A percentile compares a stretch with the other conserved stretches of the same genome.
Evolutionary conservation across 2,797 vertebrate species (phyloP).

Genomic region (Lophius americanus): DNA sequence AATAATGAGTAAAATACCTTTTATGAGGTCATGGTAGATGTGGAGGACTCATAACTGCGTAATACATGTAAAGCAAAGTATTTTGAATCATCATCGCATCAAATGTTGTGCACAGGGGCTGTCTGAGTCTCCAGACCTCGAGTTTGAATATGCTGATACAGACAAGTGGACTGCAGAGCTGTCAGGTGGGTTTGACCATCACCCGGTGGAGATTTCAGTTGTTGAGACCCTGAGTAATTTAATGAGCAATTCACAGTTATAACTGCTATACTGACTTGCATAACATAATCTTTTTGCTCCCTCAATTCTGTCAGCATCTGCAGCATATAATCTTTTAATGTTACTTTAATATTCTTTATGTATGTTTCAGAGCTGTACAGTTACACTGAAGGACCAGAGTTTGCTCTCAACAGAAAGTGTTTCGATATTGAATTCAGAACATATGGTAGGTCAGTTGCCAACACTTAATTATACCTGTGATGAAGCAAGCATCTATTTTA

Average conservation of each 20-base stretch:
- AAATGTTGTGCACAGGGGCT: slow-evolving; percentile 82
- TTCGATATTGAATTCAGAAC: slow-evolving; percentile 95
- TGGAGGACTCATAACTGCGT: too few relatives aligned
- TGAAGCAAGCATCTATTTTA: not conserved
- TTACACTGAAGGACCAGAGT: slow-evolving; percentile 97
- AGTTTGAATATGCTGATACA: slow-evolving; percentile 95
- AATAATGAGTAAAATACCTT: too few relatives aligned
- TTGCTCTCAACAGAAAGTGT: slow-evolving; percentile 93
- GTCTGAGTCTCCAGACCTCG: slow-evolving; percentile 93
- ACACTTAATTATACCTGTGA: not conserved
- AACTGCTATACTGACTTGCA: too few relatives aligned
- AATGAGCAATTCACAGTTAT: too few relatives aligned
- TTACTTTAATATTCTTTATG: not conserved
- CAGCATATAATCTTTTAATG: not conserved
- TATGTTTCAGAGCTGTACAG: slow-evolving; percentile 91
- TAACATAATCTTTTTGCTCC: not conserved
- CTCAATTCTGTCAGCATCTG: not conserved
- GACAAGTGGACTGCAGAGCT: slow-evolving; percentile 95
- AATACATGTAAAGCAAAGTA: not conserved
- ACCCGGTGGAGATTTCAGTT: not conserved
- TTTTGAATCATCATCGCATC: not conserved
- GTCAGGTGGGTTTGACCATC: slow-evolving; percentile 82
- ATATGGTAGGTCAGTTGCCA: slow-evolving; percentile 79
- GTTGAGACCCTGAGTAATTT: too few relatives aligned
- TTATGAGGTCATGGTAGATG: too few relatives aligned